Evolutionary conservation across 2,888 invertebrate genomes (phyloP).

Genomic region (Galerucella nymphaeae): DNA sequence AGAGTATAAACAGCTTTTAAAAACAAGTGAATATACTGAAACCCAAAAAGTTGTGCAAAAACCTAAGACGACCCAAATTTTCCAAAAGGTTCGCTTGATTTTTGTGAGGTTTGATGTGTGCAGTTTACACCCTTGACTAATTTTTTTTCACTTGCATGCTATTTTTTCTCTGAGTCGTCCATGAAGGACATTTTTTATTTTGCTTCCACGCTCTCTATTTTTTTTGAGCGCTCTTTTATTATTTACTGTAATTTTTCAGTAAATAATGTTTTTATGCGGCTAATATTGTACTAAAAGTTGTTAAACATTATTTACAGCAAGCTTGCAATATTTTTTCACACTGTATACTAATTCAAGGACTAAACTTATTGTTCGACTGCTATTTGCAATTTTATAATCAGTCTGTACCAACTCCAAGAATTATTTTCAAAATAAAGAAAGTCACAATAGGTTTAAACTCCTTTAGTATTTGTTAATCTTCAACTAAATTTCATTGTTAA

Average conservation of each 20-base stretch:
- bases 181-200: neutral
- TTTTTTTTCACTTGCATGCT: conserved; percentile 33
- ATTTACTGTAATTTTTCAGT: conserved; percentile 39
- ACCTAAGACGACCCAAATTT: conserved; percentile 58
- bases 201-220: conserved; percentile 14
- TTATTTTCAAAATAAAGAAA: neutral
- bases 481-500: neutral
- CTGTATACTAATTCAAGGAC: neutral
- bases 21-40: conserved; percentile 56
- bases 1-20: conserved; percentile 57
- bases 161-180: conserved; percentile 12
- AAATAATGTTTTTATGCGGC: conserved; percentile 18
- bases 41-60: conserved; percentile 53
- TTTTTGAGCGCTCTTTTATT: conserved; percentile 23
- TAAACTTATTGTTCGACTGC: neutral
- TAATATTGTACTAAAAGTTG: neutral
- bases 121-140: conserved; percentile 17
- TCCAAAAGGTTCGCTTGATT: conserved; percentile 62
- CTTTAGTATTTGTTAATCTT: neutral
- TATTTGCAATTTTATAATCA: no score
- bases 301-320: neutral
- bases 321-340: neutral
- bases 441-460: neutral
- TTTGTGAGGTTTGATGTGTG: conserved; percentile 43
- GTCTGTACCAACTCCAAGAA: no score